Percentiles rank a stretch among this genome's conserved stretches.
Conservation (phyloP, 2,888 invertebrate species). For the Blastobasis lacticolella region DNA sequence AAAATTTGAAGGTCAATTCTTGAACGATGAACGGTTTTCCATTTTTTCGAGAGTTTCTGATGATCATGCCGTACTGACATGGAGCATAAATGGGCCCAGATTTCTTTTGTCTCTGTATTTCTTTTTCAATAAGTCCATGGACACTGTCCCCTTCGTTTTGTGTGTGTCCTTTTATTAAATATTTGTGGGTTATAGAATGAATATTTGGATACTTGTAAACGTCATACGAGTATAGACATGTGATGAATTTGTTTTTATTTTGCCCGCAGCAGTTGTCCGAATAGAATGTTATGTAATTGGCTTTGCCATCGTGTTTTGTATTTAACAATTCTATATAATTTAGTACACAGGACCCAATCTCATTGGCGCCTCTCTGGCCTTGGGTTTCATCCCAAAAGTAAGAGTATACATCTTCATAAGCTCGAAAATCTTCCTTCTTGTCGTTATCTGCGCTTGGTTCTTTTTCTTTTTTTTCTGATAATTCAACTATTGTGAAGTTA, state of each 20-base stretch:
- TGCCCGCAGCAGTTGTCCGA: constrained; percentile 25
- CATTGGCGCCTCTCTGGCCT: constrained; percentile 8
- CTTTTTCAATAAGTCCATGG: constrained; percentile 11
- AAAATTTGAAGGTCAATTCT: constrained; percentile 3
- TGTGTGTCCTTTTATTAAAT: constrained; percentile 12
- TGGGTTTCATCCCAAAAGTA: constrained; percentile 12
- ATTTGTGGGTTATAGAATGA: constrained; percentile 12
- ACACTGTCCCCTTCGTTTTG: constrained; percentile 14
- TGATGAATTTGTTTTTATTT: constrained; percentile 16
- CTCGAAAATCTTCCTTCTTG: neutral
- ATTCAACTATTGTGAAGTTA: constrained; percentile 4
- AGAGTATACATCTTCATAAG: constrained; percentile 5
- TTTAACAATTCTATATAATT: neutral
- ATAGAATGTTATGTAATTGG: constrained; percentile 16
- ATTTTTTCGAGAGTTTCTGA: constrained; percentile 10
- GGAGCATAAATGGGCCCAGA: constrained; percentile 13
- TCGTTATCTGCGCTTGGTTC: neutral
- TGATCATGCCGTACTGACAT: constrained; percentile 5
- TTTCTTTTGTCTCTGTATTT: constrained; percentile 7
- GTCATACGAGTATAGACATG: constrained; percentile 6
- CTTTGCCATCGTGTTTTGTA: neutral
- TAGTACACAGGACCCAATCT: constrained; percentile 4
- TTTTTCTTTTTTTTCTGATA: neutral
- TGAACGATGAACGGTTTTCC: constrained; percentile 7
- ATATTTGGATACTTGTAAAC: constrained; percentile 6